These are phyloP conservation scores for Phaenicophaeus curvirostris DNA, from an alignment of 2,797 vertebrate species.

Conservation along the genomic window DNA sequence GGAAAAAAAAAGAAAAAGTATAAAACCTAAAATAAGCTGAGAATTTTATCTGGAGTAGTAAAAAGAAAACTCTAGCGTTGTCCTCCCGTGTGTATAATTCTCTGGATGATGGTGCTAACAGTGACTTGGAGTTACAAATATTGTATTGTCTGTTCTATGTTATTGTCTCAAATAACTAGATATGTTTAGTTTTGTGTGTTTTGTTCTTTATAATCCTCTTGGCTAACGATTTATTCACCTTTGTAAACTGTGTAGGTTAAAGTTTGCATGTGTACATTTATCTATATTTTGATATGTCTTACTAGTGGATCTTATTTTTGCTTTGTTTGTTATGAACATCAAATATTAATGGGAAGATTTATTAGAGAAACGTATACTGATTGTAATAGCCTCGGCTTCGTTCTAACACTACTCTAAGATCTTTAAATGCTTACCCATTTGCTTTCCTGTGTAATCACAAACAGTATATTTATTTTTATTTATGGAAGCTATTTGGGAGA, in stretches of 20 bases:
- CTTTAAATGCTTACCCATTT: background rate
- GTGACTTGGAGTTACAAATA: background rate
- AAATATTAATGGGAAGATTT: constrained; percentile 14
- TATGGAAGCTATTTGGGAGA: constrained; percentile 38
- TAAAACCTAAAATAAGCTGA: background rate
- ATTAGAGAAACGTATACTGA: background rate
- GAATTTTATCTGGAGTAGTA: background rate
- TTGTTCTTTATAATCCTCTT: background rate
- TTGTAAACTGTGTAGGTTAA: background rate
- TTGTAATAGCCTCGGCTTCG: constrained; percentile 1
- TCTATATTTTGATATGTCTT: background rate
- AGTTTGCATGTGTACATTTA: background rate
- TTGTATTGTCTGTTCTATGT: background rate
- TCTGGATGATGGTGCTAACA: background rate
- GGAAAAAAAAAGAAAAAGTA: background rate
- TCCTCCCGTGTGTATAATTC: background rate
- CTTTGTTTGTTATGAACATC: background rate
- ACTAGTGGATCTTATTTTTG: background rate
- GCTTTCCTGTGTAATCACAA: background rate
- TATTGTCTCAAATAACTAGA: background rate
- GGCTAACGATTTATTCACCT: background rate
- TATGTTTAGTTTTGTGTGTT: background rate
- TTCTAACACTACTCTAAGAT: background rate
- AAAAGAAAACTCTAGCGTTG: background rate
- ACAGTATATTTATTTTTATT: constrained; percentile 55